Percentiles rank a stretch among this genome's conserved stretches.
Evolutionary conservation across 2,797 vertebrate genomes (phyloP).

Genomic region (Hoplostethus mediterraneus): DNA sequence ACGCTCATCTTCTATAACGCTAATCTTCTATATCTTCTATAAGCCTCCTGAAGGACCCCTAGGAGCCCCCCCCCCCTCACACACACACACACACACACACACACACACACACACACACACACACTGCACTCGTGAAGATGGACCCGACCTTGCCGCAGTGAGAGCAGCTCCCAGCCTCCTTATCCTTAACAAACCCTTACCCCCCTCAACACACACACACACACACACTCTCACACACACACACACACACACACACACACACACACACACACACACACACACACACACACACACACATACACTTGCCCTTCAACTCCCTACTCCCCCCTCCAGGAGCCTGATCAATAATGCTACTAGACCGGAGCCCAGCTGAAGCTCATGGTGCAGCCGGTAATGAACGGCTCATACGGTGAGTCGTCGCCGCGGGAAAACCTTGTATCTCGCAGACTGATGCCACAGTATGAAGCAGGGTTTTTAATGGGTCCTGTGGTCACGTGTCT

Average conservation of each 20-base stretch:
- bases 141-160: slow-evolving; percentile 15
- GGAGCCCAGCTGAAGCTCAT: slow-evolving; percentile 41
- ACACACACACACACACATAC: neutral
- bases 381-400: slow-evolving; percentile 42
- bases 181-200: slow-evolving; percentile 30
- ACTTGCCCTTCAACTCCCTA: slow-evolving; percentile 28
- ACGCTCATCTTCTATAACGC: too few species aligned
- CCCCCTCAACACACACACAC: slow-evolving; percentile 14
- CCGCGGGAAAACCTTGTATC: slow-evolving; percentile 32
- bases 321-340: slow-evolving; percentile 27
- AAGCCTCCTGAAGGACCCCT: too few species aligned
- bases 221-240: too few species aligned
- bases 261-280: neutral
- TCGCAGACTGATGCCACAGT: neutral
- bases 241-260: neutral
- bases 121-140: neutral
- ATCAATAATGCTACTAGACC: slow-evolving; percentile 69
- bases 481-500: neutral
- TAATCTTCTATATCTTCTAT: too few species aligned
- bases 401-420: slow-evolving; percentile 26
- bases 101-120: neutral
- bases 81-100: slow-evolving; percentile 2
- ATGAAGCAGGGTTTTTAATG: slow-evolving; percentile 4
- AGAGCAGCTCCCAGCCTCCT: slow-evolving; percentile 21
- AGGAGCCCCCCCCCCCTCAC: neutral